Base-by-base conservation (phyloP, 1,140 invertebrate species). In the Heliothis subflexa region DNA sequence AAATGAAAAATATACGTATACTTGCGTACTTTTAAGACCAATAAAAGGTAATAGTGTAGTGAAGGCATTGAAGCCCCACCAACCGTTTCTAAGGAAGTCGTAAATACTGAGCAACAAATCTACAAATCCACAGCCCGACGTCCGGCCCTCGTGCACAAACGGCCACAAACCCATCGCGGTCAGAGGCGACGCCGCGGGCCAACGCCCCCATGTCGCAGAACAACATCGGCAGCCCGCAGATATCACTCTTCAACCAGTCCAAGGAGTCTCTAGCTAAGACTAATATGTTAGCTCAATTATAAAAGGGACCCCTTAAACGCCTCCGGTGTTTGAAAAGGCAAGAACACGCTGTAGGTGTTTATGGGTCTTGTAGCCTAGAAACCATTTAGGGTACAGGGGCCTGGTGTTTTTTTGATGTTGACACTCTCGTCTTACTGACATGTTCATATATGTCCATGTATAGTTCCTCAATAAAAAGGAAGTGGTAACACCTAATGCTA, bases 191-290 rank as follows among this genome's bases (percentile, higher is more conserved):
- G 2, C 74, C 82, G 10, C 76, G 83, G 52, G 18, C 72, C 0
- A 40, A 73, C 7, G 57, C 59, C 2, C 78, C 81, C 0, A 10
- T 80, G 1, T 85, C 83, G 2, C 84, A 85, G 25, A 85, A 85
- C 68, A 85, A 83, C 18, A 70, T 84, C 12, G 57, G 40, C 10
- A 92, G 88, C 54, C 89, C 90, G 0, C 82, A 85, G 49, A 89
- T 88, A 40, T 94, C 92, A 5, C 84, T 94, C 33, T 94, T 93
- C 62, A 89, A 94, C 75, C 88, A 91, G 14, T 93, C 91, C 25
- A 94, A 93, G 54, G 90, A 94, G 71, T 88, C 86, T 0, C 82
- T 93, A 16, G 90, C 90, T 14, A 90, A 83, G 77, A 78, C 78
- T 21, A 93, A 92, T 77, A 90, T 92, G 92, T 94, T 75, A 85